These are phyloP conservation scores for Dasyornis broadbenti DNA, from an alignment of 2,113 vertebrate genomes.

Conservation along the genomic window DNA sequence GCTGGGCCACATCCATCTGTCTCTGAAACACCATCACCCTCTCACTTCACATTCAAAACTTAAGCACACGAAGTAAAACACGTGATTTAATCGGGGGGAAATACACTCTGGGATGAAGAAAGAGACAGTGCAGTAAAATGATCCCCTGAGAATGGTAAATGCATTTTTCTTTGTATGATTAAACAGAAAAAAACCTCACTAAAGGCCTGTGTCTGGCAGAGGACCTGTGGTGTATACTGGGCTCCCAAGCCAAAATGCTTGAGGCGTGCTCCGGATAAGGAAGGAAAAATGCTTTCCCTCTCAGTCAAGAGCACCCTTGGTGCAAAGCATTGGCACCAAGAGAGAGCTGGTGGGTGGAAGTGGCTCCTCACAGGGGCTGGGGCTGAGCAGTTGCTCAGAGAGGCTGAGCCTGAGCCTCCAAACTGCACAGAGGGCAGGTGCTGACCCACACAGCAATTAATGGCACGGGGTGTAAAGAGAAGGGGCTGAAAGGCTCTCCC, in stretches of 20 bases:
- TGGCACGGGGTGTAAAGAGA: neutral
- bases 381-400: neutral
- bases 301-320: neutral
- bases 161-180: neutral
- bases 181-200: neutral
- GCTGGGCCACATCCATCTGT: neutral
- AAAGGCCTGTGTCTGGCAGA: neutral
- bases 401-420: neutral
- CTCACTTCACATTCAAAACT: neutral
- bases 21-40: neutral
- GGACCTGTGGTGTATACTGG: neutral
- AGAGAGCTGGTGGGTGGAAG: neutral
- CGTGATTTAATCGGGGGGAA: neutral
- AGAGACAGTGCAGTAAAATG: neutral
- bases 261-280: neutral
- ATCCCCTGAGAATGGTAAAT: neutral
- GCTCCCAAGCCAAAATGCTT: neutral
- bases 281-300: neutral
- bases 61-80: neutral
- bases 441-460: rapidly evolving
- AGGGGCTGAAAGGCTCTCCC: neutral
- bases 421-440: neutral
- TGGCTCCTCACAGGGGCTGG: rapidly evolving
- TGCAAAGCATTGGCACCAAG: neutral
- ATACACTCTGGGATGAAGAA: neutral